Evolutionary conservation across 2,113 vertebrate species (phyloP), one percentile per base, ranked within the genome.

Genomic region (Aegotheles bennettii): DNA sequence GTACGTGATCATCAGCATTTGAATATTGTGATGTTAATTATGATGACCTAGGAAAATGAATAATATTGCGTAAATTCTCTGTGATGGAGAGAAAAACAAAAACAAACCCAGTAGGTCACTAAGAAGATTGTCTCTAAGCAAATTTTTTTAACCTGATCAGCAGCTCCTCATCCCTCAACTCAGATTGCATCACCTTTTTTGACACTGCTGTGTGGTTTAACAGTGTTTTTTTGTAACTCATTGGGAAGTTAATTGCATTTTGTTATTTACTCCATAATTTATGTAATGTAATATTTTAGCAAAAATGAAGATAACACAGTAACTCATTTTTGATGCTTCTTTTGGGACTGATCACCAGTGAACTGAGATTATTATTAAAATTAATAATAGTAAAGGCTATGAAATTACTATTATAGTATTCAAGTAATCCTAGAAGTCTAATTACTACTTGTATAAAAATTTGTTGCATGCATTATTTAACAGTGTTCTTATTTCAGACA

Each of bases 401-500:
- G 75, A 84, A 89, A 96, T 88, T 12, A 36, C 64, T 92, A 67
- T 94, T 94, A 80, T 89, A 93, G 96, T 91, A 94, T 84, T 85
- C 79, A 93, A 88, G 59, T 89, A 95, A 91, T 95, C 86, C 87
- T 93, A 90, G 84, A 92, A 95, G 88, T 96, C 79, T 96, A 93
- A 96, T 96, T 97, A 97, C 59, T 90, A 61, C 91, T 95, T 94
- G 95, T 93, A 71, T 95, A 89, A 95, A 87, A 95, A 96, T 95
- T 94, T 95, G 92, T 95, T 94, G 71, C 94, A 91, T 97, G 64
- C 93, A 96, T 97, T 96, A 97, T 97, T 96, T 95, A 97, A 95
- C 78, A 91, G 50, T 60, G 82, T 91, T 95, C 95, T 96, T 89
- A 90, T 90, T 96, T 96, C 92, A 95, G 84, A 89, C 68, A 82